Conservation (phyloP, 2,797 vertebrate species). For the Sebastes jordani region DNA sequence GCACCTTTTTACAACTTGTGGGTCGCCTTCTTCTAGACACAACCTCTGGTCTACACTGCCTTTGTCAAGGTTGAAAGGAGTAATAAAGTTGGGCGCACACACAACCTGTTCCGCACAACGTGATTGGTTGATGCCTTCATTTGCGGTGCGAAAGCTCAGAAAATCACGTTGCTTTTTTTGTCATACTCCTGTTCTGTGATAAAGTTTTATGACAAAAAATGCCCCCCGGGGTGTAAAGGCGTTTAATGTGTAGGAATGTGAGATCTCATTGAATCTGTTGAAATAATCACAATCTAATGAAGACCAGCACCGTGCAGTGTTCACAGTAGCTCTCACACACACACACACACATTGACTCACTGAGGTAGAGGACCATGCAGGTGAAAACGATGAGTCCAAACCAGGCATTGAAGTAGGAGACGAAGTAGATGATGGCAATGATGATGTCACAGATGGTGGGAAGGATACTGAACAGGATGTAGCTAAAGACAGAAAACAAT, state of each 20-base stretch:
- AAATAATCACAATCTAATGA: not conserved
- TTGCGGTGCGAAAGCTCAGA: no score
- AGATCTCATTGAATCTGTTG: fast-evolving
- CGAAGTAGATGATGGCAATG: conserved; percentile 92
- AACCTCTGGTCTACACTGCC: no score
- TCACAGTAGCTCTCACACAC: not conserved
- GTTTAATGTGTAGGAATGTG: not conserved
- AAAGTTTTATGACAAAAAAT: no score
- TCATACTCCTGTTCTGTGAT: no score
- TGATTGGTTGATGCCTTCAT: no score
- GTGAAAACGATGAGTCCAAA: conserved; percentile 93
- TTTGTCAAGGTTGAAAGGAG: no score
- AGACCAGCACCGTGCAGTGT: not conserved
- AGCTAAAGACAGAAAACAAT: conserved; percentile 74
- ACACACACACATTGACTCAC: conserved; percentile 76
- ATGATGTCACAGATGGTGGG: conserved; percentile 90
- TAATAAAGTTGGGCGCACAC: no score
- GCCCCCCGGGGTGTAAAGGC: fast-evolving
- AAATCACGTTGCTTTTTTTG: no score
- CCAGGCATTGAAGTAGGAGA: conserved; percentile 90
- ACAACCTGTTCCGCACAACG: no score
- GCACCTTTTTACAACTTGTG: no score
- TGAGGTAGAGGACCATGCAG: conserved; percentile 92
- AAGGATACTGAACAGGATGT: conserved; percentile 90
- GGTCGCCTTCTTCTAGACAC: no score